phyloP scores from a whole-genome alignment of 2,113 vertebrate genomes.

The Neodon shergylaensis region DNA sequence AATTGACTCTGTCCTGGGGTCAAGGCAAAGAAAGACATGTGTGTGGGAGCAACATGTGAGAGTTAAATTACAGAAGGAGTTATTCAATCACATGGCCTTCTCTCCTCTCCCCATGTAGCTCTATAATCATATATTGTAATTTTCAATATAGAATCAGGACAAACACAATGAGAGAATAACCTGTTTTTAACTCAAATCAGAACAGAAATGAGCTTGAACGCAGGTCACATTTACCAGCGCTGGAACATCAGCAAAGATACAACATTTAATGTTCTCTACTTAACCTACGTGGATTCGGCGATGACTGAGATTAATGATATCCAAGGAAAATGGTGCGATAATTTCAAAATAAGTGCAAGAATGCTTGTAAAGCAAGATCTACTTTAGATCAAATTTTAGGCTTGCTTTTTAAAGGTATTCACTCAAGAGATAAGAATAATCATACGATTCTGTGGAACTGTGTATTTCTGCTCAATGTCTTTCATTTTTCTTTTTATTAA shows the following conservation, averaged over 20 bases:
- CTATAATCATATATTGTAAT: constrained; percentile 61
- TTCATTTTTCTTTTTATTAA: not conserved
- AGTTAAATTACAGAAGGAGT: not conserved
- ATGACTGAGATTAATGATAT: constrained; percentile 50
- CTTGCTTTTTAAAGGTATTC: not conserved
- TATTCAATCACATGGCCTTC: constrained; percentile 32
- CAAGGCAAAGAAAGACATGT: constrained; percentile 45
- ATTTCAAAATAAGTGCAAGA: constrained; percentile 48
- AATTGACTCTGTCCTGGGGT: constrained; percentile 19
- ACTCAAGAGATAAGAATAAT: not conserved
- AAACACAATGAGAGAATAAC: constrained; percentile 52
- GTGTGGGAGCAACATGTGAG: not conserved
- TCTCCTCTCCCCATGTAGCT: constrained; percentile 18
- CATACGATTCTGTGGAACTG: not conserved
- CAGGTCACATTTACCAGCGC: constrained; percentile 48
- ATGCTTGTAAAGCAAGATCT: constrained; percentile 52
- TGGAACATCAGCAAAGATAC: constrained; percentile 38
- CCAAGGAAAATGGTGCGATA: constrained; percentile 20
- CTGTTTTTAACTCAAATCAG: constrained; percentile 62
- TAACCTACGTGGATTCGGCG: constrained; percentile 6
- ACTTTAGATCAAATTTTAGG: constrained; percentile 48
- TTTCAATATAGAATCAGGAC: constrained; percentile 42
- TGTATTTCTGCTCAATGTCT: not conserved
- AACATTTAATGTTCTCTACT: constrained; percentile 55
- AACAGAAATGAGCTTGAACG: constrained; percentile 55